Evolutionary conservation across 2,797 vertebrate genomes (phyloP), one percentile per base, ranked within the genome.

Genomic region (Takifugu rubripes): DNA sequence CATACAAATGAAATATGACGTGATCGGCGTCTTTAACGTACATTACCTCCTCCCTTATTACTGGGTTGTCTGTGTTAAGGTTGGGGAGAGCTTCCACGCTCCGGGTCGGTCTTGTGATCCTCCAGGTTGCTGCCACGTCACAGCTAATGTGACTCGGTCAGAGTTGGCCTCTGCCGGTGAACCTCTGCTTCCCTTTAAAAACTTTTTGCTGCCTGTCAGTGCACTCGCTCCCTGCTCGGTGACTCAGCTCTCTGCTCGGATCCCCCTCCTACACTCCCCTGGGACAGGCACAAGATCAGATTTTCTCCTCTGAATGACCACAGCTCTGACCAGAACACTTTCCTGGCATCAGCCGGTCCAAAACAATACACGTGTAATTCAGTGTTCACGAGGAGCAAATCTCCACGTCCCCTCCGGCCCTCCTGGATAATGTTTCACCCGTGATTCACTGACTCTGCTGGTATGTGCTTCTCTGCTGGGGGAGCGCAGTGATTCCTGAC

Each of bases 281-380:
- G n/a, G 46, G 53, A 49, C 48, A 25, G 46, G 56, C 27, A 48
- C 50, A 36, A 15, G 55, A 55, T 66, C 5, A 12, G 52, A 76
- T 63, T 61, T 51, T 61, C 31, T 26, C 6, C 12, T 54, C 25
- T 52, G 29, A 64, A 33, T 64, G 74, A 84, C 73, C 81, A 77
- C 71, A 81, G 84, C 84, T 86, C 74, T 84, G 79, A 81, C 78
- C 75, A 51, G 81, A 63, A 78, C 56, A 65, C 82, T 83, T 81
- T 49, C 44, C 65, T 77, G 70, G 70, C 77, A 72, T 74, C 67
- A 52, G 53, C 58, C 64, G 66, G 57, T 49, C 27, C 66, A 63
- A 64, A 58, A 77, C 68, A 84, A 84, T 66, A 82, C 85, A 84
- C 75, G 71, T 67, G 62, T 54, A 61, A 54, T 11, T 24, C 70